These are phyloP conservation scores for Gadus chalcogrammus DNA, from an alignment of 2,113 vertebrate species.

Conservation along the genomic window DNA sequence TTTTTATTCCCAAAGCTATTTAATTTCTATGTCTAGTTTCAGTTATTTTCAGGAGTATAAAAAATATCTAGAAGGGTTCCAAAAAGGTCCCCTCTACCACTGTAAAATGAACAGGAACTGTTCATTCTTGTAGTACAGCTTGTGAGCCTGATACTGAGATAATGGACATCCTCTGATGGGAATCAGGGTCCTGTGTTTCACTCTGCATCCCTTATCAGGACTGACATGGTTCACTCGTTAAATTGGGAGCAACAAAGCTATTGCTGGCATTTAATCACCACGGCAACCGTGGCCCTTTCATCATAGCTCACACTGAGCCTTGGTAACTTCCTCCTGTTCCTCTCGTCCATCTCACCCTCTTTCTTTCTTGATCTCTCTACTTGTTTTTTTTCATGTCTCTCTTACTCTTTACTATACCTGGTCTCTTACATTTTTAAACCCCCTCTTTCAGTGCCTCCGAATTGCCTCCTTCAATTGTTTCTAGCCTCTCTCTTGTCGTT, in stretches of 20 bases:
- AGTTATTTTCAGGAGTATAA: too few species aligned
- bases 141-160: too few species aligned
- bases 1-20: too few species aligned
- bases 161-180: background rate
- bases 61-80: background rate
- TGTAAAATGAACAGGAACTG: too few species aligned
- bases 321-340: conserved; percentile 38
- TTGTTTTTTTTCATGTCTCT: background rate
- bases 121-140: too few species aligned
- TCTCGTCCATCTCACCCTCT: background rate
- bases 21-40: too few species aligned
- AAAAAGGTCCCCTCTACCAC: background rate
- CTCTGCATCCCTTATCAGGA: conserved; percentile 36
- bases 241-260: conserved; percentile 34
- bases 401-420: background rate
- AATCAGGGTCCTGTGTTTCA: conserved; percentile 21
- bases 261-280: conserved; percentile 33
- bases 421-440: background rate
- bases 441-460: background rate
- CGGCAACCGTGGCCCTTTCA: conserved; percentile 30
- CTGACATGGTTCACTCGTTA: conserved; percentile 11
- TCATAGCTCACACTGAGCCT: conserved; percentile 36
- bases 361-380: background rate
- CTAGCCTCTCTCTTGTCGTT: background rate
- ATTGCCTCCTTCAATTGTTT: background rate